Conservation (phyloP, 2,888 invertebrate species). For the Isotomurus palustris region DNA sequence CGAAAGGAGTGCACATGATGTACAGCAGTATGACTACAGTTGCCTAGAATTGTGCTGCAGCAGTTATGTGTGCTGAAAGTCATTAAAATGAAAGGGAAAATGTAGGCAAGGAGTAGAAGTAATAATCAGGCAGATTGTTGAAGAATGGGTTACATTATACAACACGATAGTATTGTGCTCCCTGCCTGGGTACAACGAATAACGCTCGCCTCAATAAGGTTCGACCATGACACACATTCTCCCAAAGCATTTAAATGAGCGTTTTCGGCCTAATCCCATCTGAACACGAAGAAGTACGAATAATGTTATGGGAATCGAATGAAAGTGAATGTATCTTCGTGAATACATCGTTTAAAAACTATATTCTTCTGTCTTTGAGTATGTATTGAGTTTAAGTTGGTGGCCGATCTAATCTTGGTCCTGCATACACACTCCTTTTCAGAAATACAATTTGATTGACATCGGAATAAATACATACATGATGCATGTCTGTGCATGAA, state of each 20-base stretch:
- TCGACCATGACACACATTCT: constrained; percentile 47
- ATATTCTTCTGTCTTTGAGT: not conserved
- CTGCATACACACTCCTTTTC: not conserved
- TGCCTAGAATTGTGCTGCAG: too few relatives aligned
- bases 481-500: too few relatives aligned
- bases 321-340: not conserved
- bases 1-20: not conserved
- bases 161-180: too few relatives aligned
- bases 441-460: not conserved
- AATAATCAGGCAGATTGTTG: constrained; percentile 4
- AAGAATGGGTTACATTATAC: constrained; percentile 2
- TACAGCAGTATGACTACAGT: too few relatives aligned
- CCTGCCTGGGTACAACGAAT: constrained; percentile 12
- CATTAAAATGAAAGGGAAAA: constrained; percentile 14
- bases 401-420: not conserved
- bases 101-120: constrained; percentile 3
- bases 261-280: not conserved
- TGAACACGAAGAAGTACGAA: not conserved
- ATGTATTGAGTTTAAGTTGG: not conserved
- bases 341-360: not conserved
- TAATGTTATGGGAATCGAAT: not conserved
- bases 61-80: too few relatives aligned
- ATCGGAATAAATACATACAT: not conserved
- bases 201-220: constrained; percentile 36
- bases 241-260: constrained; percentile 9